Percentiles rank a stretch among this genome's conserved stretches.
Evolutionary conservation across 2,113 vertebrate species (phyloP).

Genomic region (Calyptomena viridis): DNA sequence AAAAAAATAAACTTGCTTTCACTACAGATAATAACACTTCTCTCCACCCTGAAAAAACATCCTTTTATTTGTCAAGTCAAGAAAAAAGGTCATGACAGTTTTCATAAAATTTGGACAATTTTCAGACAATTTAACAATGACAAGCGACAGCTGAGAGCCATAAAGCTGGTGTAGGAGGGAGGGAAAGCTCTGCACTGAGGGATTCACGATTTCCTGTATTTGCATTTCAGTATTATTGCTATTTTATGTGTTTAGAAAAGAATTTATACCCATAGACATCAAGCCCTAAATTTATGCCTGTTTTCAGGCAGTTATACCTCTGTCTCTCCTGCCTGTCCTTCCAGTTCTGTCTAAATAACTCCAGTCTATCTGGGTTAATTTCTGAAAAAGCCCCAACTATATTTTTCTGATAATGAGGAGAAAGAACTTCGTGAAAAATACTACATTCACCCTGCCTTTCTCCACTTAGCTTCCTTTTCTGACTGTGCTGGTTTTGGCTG

Average conservation of each 20-base stretch:
- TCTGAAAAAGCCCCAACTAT: background rate
- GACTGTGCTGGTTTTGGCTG: background rate
- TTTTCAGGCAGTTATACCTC: background rate
- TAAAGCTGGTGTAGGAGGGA: background rate
- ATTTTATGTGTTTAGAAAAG: background rate
- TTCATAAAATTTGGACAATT: conserved; percentile 4
- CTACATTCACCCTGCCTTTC: background rate
- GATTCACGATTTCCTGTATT: background rate
- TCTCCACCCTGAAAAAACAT: conserved; percentile 46
- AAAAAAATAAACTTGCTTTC: conserved; percentile 50
- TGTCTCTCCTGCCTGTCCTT: background rate
- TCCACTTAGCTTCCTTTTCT: background rate
- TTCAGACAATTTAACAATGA: conserved; percentile 18
- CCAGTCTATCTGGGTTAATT: background rate
- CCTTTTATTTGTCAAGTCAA: conserved; percentile 43
- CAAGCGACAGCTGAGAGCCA: background rate
- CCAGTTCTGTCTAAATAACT: background rate
- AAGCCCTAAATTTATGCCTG: background rate
- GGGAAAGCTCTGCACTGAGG: background rate
- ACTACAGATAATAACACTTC: conserved; percentile 50
- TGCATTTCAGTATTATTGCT: background rate
- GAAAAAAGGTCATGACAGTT: conserved; percentile 45
- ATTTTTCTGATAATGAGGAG: background rate
- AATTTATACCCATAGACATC: background rate
- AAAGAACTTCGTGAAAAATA: background rate